Conservation (phyloP, 1,140 invertebrate genomes). For the Macrotrachela quadricornifera region DNA sequence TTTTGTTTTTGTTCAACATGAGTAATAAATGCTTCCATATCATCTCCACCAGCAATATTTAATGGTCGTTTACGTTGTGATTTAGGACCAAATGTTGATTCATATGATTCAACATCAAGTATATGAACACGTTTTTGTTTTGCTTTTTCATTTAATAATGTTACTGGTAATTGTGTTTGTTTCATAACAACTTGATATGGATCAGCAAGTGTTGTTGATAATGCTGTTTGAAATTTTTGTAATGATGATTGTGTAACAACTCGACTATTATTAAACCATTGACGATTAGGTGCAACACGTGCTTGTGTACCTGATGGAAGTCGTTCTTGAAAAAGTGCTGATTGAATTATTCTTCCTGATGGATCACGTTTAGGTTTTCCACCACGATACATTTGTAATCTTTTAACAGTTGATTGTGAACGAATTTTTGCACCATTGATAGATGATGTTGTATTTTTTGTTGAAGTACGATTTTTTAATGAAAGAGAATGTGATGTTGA, state of each 20-base stretch:
- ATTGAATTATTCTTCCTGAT: slow-evolving; percentile 67
- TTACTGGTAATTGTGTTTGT: slow-evolving; percentile 76
- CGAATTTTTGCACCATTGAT: neutral
- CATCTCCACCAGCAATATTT: slow-evolving; percentile 37
- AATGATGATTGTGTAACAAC: slow-evolving; percentile 70
- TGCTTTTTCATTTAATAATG: slow-evolving; percentile 72
- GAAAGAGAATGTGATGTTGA: too few relatives aligned
- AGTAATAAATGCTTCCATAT: slow-evolving; percentile 12
- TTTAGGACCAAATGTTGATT: slow-evolving; percentile 80
- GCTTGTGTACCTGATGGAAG: slow-evolving; percentile 69
- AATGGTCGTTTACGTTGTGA: slow-evolving; percentile 72
- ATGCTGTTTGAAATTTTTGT: slow-evolving; percentile 87
- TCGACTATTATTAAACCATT: slow-evolving; percentile 73
- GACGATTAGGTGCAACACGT: slow-evolving; percentile 80
- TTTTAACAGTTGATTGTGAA: slow-evolving; percentile 65
- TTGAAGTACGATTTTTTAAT: too few relatives aligned
- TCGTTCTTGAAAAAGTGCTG: slow-evolving; percentile 79
- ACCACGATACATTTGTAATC: slow-evolving; percentile 89
- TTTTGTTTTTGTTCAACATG: slow-evolving; percentile 17
- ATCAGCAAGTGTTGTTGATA: slow-evolving; percentile 75
- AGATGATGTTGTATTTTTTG: too few relatives aligned
- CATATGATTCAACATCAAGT: slow-evolving; percentile 78
- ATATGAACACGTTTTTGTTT: slow-evolving; percentile 70
- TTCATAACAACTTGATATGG: slow-evolving; percentile 95
- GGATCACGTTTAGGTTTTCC: slow-evolving; percentile 77